Percentiles rank a stretch among this genome's conserved stretches.
phyloP scores from a whole-genome alignment of 2,888 invertebrate genomes.

The Drosophila demipolita region DNA sequence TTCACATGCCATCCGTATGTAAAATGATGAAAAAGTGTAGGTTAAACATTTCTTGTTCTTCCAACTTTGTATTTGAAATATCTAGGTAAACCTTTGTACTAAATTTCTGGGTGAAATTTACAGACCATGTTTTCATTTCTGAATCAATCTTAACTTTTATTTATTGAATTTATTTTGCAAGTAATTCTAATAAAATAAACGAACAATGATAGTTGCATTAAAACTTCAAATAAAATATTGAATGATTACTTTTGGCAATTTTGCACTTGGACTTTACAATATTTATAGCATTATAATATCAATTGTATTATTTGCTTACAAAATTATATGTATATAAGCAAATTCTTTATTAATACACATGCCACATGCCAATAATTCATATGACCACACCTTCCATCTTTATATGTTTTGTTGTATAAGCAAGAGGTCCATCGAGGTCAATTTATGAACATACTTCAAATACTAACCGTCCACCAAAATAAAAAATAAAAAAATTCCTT shows the following conservation, averaged over 20 bases:
- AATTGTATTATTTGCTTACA: neutral
- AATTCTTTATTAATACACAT: slow-evolving; percentile 3
- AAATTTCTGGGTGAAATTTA: neutral
- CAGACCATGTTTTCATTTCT: neutral
- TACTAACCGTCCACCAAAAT: slow-evolving; percentile 6
- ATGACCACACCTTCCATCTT: slow-evolving; percentile 42
- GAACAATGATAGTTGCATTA: neutral
- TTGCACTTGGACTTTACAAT: neutral
- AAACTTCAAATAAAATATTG: neutral
- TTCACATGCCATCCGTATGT: neutral
- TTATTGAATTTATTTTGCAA: neutral
- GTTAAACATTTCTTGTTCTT: neutral
- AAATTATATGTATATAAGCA: neutral
- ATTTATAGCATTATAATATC: neutral
- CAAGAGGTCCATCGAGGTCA: slow-evolving; percentile 41
- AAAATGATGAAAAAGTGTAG: neutral
- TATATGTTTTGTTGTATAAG: neutral
- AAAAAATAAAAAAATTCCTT: slow-evolving; percentile 30
- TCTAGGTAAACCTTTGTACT: neutral
- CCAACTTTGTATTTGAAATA: neutral
- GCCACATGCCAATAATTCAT: slow-evolving; percentile 28
- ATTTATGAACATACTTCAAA: slow-evolving; percentile 35
- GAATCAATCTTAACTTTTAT: neutral
- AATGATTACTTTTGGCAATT: slow-evolving; percentile 4
- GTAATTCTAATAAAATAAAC: neutral